These are phyloP conservation scores for Ceratitis capitata DNA, from an alignment of 1,140 invertebrate genomes.

Conservation along the genomic window DNA sequence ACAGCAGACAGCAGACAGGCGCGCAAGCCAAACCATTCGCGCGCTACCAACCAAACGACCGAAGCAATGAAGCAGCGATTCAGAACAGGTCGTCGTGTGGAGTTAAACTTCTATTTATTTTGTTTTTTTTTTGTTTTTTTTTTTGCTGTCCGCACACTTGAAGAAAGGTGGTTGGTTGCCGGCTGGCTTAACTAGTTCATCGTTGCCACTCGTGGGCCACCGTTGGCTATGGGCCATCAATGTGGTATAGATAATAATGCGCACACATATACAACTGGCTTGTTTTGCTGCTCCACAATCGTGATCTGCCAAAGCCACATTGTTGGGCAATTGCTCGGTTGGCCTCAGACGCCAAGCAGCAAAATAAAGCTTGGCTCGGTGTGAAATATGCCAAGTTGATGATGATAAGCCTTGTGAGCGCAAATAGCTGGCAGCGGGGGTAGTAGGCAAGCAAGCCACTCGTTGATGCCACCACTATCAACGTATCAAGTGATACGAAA, in stretches of 20 bases:
- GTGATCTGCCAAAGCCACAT: conserved; percentile 30
- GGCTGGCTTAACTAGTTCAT: conserved; percentile 13
- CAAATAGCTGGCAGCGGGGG: neutral
- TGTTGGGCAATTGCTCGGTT: conserved; percentile 8
- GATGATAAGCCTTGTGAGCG: conserved; percentile 6
- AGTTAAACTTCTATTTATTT: neutral
- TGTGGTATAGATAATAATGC: neutral
- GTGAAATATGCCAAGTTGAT: conserved; percentile 22
- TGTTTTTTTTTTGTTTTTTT: neutral
- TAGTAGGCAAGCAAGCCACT: neutral
- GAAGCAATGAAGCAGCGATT: neutral
- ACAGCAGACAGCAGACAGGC: conserved; percentile 7
- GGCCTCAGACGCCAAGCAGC: neutral
- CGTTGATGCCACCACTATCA: neutral
- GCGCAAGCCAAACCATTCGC: neutral
- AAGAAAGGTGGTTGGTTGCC: too few species aligned
- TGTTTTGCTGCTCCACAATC: conserved; percentile 10
- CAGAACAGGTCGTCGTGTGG: neutral
- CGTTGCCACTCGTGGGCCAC: conserved; percentile 10
- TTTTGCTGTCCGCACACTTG: conserved; percentile 4
- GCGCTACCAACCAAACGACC: too few species aligned
- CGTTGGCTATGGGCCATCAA: conserved; percentile 35
- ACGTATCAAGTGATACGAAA: too few species aligned
- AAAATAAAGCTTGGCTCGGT: neutral
- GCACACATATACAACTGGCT: neutral